Evolutionary conservation across 2,888 invertebrate species (phyloP).

Genomic region (Blera fallax): DNA sequence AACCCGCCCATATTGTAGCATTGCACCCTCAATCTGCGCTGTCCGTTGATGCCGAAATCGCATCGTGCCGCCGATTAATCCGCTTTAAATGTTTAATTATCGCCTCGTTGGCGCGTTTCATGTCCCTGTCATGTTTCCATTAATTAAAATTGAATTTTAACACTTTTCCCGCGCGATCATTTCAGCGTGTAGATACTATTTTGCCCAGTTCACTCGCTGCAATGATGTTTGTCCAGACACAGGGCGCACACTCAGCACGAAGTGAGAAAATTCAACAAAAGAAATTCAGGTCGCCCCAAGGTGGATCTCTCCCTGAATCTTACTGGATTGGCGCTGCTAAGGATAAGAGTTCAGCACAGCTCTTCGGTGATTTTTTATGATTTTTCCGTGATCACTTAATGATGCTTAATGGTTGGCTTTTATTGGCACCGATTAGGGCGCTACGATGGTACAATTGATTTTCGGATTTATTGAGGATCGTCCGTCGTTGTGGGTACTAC

Average conservation of each 20-base stretch:
- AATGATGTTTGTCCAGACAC: background rate
- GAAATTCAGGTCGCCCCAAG: slow-evolving; percentile 50
- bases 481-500: background rate
- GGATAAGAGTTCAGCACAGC: background rate
- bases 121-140: slow-evolving; percentile 55
- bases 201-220: background rate
- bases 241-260: background rate
- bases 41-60: background rate
- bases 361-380: slow-evolving; percentile 42
- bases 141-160: slow-evolving; percentile 51
- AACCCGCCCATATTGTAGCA: slow-evolving; percentile 1
- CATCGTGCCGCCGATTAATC: slow-evolving; percentile 42
- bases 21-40: background rate
- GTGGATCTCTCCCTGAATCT: background rate
- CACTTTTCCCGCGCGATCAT: slow-evolving; percentile 1
- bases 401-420: slow-evolving; percentile 60
- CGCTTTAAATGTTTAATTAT: slow-evolving; percentile 43
- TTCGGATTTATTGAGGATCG: slow-evolving; percentile 45
- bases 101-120: slow-evolving; percentile 46
- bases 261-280: slow-evolving; percentile 36
- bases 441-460: slow-evolving; percentile 61
- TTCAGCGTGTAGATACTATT: background rate
- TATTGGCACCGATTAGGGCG: slow-evolving; percentile 55
- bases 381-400: slow-evolving; percentile 64
- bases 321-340: background rate